These are phyloP conservation scores for Leptobrachium ailaonicum DNA, from an alignment of 2,113 vertebrate species.

Conservation along the genomic window DNA sequence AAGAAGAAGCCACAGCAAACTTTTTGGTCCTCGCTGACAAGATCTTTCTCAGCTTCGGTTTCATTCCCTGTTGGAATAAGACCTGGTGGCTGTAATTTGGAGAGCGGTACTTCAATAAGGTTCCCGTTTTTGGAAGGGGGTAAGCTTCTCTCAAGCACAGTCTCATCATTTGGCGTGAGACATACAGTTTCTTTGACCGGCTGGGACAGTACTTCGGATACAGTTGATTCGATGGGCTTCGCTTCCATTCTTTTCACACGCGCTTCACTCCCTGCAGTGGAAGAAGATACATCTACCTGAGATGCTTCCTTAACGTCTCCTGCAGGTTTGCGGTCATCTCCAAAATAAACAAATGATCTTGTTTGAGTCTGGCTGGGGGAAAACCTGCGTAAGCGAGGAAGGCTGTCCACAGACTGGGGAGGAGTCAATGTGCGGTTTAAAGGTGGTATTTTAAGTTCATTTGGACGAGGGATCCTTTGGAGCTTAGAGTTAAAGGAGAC, in stretches of 20 bases:
- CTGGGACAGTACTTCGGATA: conserved; percentile 85
- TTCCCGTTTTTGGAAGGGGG: conserved; percentile 72
- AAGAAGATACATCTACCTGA: conserved; percentile 59
- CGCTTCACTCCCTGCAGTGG: conserved; percentile 59
- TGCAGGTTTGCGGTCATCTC: conserved; percentile 68
- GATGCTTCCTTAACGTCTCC: conserved; percentile 59
- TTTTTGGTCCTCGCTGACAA: conserved; percentile 84
- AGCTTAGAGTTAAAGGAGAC: conserved; percentile 83
- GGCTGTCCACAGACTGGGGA: conserved; percentile 92
- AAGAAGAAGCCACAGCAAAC: conserved; percentile 95
- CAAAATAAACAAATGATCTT: conserved; percentile 86
- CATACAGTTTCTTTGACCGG: conserved; percentile 79
- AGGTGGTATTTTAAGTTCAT: conserved; percentile 88
- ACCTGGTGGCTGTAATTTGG: conserved; percentile 80
- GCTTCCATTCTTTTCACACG: conserved; percentile 28
- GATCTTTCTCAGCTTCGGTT: conserved; percentile 73
- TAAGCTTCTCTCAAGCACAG: conserved; percentile 57
- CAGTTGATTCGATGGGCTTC: conserved; percentile 74
- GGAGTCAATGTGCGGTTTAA: conserved; percentile 87
- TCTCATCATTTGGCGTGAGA: conserved; percentile 78
- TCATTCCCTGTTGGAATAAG: conserved; percentile 72
- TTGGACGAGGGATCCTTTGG: conserved; percentile 85
- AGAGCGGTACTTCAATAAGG: conserved; percentile 91
- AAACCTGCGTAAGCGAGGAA: conserved; percentile 88
- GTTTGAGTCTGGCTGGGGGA: conserved; percentile 88